Evolutionary conservation across 2,797 vertebrate genomes (phyloP).

Genomic region (Rhinichthys osculus): DNA sequence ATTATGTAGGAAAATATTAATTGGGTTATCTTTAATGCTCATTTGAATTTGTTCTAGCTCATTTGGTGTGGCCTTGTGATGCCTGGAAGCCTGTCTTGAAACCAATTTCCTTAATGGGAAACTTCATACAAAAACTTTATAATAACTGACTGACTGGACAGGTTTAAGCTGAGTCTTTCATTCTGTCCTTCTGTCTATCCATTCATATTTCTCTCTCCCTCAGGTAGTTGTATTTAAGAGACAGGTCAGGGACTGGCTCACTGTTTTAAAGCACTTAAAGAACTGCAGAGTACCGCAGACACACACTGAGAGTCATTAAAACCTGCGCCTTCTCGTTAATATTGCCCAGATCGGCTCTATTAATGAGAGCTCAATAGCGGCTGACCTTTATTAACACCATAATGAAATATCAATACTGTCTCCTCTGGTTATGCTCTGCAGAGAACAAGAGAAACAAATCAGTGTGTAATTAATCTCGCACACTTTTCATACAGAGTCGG

Average conservation of each 20-base stretch:
- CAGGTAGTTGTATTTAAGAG: slow-evolving; percentile 55
- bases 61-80: not conserved
- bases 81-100: slow-evolving; percentile 7
- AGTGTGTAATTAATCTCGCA: slow-evolving; percentile 56
- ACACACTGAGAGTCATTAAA: slow-evolving; percentile 67
- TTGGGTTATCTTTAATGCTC: not conserved
- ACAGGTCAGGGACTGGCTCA: slow-evolving; percentile 60
- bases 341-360: slow-evolving; percentile 71
- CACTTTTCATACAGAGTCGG: slow-evolving; percentile 42
- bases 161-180: not conserved
- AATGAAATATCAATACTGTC: slow-evolving; percentile 80
- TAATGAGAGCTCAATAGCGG: slow-evolving; percentile 77
- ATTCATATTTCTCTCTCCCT: slow-evolving; percentile 28
- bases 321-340: slow-evolving; percentile 71
- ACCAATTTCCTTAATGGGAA: not conserved
- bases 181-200: not conserved
- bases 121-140: not conserved
- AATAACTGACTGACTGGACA: not conserved
- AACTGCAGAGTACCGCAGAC: slow-evolving; percentile 43
- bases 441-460: slow-evolving; percentile 69
- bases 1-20: not conserved
- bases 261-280: slow-evolving; percentile 65
- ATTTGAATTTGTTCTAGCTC: slow-evolving; percentile 11
- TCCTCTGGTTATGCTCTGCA: slow-evolving; percentile 65
- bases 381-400: slow-evolving; percentile 74